These are phyloP conservation scores for Elaphurus davidianus DNA, from an alignment of 2,113 vertebrate genomes.

Conservation along the genomic window DNA sequence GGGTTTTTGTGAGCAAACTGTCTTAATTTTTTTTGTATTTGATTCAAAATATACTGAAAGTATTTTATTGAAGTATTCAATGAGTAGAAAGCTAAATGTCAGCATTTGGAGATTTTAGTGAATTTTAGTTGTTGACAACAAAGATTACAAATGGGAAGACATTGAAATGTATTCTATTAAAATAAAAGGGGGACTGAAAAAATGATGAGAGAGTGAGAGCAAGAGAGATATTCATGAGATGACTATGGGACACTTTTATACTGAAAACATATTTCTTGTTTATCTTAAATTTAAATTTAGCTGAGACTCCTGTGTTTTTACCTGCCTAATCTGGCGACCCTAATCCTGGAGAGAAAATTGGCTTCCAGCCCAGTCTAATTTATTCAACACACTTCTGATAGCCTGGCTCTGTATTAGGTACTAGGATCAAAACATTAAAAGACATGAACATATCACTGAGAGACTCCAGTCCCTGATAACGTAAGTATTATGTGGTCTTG, in stretches of 20 bases:
- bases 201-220: not conserved
- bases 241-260: not conserved
- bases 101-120: not conserved
- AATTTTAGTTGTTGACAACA: not conserved
- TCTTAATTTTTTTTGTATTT: not conserved
- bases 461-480: not conserved
- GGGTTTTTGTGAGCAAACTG: not conserved
- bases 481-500: not conserved
- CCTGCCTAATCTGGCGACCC: not conserved
- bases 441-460: not conserved
- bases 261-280: not conserved
- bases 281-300: conserved; percentile 8
- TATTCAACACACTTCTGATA: not conserved
- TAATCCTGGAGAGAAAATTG: not conserved
- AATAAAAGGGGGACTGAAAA: not conserved
- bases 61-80: not conserved
- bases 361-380: not conserved
- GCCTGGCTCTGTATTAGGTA: not conserved
- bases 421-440: not conserved
- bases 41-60: not conserved
- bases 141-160: not conserved
- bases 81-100: not conserved
- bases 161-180: not conserved
- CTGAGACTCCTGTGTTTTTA: not conserved
- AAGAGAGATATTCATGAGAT: not conserved